Conservation (phyloP, 2,797 vertebrate species). For the Apodemus agrarius region DNA sequence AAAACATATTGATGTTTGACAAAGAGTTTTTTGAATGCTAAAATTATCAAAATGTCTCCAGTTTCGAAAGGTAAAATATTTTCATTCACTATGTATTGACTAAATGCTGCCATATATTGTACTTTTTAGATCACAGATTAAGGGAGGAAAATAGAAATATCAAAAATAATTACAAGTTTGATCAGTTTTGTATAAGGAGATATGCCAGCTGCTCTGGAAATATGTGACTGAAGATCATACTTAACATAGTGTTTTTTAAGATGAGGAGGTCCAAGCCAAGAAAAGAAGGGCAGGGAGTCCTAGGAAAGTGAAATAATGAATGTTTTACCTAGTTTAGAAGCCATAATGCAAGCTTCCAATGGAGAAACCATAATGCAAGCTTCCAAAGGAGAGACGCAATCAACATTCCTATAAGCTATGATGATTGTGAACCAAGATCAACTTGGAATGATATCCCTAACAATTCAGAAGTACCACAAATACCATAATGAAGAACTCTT, state of each 20-base stretch:
- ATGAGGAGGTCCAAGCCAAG: neutral
- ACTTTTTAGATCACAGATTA: slow-evolving; percentile 48
- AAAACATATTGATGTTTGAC: slow-evolving; percentile 21
- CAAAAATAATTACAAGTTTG: slow-evolving; percentile 64
- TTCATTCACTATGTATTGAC: slow-evolving; percentile 60
- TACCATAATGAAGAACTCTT: too few species aligned
- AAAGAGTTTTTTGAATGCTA: neutral
- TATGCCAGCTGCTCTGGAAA: slow-evolving; percentile 25
- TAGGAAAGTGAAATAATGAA: neutral
- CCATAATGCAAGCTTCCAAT: neutral
- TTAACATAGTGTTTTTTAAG: neutral
- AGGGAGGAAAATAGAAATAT: slow-evolving; percentile 59
- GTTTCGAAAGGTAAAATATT: slow-evolving; percentile 32
- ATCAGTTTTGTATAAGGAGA: slow-evolving; percentile 14
- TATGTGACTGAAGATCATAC: neutral
- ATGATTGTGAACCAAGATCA: too few species aligned
- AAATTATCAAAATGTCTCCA: slow-evolving; percentile 30
- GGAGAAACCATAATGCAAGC: neutral
- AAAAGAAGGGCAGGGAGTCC: neutral
- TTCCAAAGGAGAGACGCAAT: neutral
- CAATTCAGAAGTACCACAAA: neutral
- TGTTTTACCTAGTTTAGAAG: neutral
- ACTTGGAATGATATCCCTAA: neutral
- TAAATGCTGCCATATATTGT: slow-evolving; percentile 45
- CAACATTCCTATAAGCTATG: neutral